Evolutionary conservation across 2,797 vertebrate species (phyloP).

Genomic region (Peromyscus attwateri): DNA sequence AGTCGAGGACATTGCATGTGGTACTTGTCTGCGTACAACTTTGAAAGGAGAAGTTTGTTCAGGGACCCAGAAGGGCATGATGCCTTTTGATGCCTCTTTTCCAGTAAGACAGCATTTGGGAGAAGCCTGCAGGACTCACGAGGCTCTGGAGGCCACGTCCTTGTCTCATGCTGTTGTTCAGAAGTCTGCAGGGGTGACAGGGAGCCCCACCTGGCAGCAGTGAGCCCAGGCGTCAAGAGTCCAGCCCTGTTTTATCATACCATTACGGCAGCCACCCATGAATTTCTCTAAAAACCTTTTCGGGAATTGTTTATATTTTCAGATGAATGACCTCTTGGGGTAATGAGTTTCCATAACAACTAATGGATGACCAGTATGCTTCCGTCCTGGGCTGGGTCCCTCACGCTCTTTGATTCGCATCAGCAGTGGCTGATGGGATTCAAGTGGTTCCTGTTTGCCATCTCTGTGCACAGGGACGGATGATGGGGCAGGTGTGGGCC

Average conservation of each 20-base stretch:
- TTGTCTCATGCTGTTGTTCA: background rate
- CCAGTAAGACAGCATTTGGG: background rate
- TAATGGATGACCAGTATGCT: constrained; percentile 50
- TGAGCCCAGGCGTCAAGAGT: background rate
- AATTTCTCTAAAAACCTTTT: constrained; percentile 64
- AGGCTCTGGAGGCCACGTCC: background rate
- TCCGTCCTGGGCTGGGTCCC: background rate
- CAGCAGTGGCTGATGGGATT: background rate
- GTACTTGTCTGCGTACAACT: background rate
- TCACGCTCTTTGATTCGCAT: background rate
- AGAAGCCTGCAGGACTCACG: background rate
- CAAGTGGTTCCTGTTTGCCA: background rate
- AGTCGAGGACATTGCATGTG: fast-evolving
- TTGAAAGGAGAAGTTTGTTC: background rate
- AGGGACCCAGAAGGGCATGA: fast-evolving
- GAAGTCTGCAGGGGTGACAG: background rate
- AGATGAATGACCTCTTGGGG: constrained; percentile 64
- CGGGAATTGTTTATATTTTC: constrained; percentile 69
- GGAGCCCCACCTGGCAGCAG: background rate
- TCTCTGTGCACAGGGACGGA: background rate
- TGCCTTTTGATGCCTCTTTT: too few relatives aligned
- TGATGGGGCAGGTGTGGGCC: background rate
- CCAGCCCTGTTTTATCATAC: fast-evolving
- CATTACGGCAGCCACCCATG: background rate
- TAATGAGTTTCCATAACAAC: constrained; percentile 77